Evolutionary conservation across 2,113 vertebrate genomes (phyloP).

Genomic region (Columbina picui): DNA sequence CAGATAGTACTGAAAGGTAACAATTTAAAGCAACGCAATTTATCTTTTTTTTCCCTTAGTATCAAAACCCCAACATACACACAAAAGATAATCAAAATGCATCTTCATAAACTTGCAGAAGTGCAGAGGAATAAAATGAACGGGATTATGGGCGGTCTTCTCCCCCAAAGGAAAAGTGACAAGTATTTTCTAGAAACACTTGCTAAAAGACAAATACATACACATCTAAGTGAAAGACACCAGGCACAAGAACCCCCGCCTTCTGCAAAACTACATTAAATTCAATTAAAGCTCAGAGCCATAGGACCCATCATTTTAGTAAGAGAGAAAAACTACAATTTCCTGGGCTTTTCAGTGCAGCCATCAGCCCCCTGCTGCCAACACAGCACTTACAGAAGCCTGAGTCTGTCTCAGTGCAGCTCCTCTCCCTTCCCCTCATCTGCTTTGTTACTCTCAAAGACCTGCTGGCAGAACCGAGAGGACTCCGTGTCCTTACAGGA

Average conservation of each 20-base stretch:
- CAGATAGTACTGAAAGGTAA: background rate
- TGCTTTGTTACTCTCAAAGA: slow-evolving; percentile 26
- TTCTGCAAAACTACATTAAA: background rate
- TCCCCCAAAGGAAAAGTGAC: background rate
- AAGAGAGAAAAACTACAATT: background rate
- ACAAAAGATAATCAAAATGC: background rate
- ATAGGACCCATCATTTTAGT: background rate
- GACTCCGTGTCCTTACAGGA: background rate
- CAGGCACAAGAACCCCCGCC: background rate
- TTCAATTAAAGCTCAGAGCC: background rate
- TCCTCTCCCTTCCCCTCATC: slow-evolving; percentile 34
- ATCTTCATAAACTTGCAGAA: background rate
- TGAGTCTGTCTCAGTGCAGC: slow-evolving; percentile 14
- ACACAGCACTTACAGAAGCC: slow-evolving; percentile 3
- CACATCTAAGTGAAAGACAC: background rate
- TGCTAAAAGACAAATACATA: background rate
- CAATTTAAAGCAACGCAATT: background rate
- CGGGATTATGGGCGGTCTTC: background rate
- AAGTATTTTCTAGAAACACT: background rate
- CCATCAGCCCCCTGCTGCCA: background rate
- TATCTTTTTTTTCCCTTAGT: background rate
- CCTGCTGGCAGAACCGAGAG: background rate
- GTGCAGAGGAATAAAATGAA: background rate
- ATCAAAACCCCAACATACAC: background rate
- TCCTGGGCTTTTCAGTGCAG: background rate